Evolutionary conservation across 2,888 invertebrate species (phyloP).

Genomic region (Timandra comae): DNA sequence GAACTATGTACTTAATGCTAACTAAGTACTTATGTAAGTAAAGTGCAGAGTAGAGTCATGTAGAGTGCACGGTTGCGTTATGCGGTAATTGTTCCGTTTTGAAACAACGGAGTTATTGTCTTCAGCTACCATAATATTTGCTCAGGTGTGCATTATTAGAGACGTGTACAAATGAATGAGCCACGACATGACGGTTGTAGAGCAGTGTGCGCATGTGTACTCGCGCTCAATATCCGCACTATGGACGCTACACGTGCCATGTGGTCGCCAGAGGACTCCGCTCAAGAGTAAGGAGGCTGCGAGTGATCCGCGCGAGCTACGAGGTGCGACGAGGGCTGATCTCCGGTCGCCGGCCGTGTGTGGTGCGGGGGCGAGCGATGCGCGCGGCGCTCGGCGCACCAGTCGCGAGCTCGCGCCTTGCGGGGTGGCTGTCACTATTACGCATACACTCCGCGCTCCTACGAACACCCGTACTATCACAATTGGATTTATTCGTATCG

Average conservation of each 20-base stretch:
- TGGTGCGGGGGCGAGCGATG: constrained; percentile 35
- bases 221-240: constrained; percentile 69
- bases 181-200: constrained; percentile 28
- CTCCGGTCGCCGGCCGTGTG: constrained; percentile 37
- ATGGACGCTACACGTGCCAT: constrained; percentile 53
- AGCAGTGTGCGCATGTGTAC: constrained; percentile 63
- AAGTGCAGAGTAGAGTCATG: no score
- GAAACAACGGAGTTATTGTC: constrained; percentile 57
- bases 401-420: constrained; percentile 61
- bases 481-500: constrained; percentile 34
- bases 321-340: constrained; percentile 27
- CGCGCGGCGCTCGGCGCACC: constrained; percentile 40
- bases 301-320: constrained; percentile 18
- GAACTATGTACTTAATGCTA: no score
- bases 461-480: constrained; percentile 34
- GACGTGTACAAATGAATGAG: constrained; percentile 61
- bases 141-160: constrained; percentile 59
- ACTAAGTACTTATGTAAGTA: no score
- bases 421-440: constrained; percentile 43
- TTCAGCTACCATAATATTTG: constrained; percentile 61
- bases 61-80: constrained; percentile 5
- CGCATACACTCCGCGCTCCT: constrained; percentile 36
- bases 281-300: constrained; percentile 11
- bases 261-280: constrained; percentile 36
- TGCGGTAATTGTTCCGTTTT: constrained; percentile 35